Evolutionary conservation across 2,113 vertebrate genomes (phyloP).

Genomic region (Larimichthys polyactis): DNA sequence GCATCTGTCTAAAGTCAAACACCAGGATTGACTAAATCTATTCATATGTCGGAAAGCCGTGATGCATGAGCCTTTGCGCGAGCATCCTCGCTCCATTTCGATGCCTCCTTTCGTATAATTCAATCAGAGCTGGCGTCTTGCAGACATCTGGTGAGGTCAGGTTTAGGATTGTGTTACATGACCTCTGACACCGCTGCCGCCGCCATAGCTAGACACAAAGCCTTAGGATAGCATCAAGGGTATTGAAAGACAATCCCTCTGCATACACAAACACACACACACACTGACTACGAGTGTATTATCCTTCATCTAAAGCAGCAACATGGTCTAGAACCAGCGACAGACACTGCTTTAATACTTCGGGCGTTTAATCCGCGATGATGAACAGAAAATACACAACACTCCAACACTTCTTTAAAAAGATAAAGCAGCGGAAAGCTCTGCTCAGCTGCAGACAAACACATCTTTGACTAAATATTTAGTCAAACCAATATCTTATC

Average conservation of each 20-base stretch:
- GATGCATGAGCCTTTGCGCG: background rate
- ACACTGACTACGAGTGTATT: background rate
- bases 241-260: conserved; percentile 25
- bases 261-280: background rate
- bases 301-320: background rate
- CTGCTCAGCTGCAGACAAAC: background rate
- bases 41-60: background rate
- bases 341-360: conserved; percentile 17
- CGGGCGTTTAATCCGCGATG: conserved; percentile 15
- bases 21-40: background rate
- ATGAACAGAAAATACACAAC: conserved; percentile 5
- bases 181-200: conserved; percentile 40
- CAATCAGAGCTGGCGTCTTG: conserved; percentile 37
- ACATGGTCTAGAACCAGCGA: background rate
- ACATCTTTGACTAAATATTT: background rate
- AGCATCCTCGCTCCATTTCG: background rate
- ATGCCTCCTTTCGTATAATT: background rate
- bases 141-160: conserved; percentile 44
- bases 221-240: background rate
- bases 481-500: too few relatives aligned
- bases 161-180: conserved; percentile 42
- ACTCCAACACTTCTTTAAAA: background rate
- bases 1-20: background rate
- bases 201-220: background rate
- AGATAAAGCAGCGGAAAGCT: background rate